phyloP scores from a whole-genome alignment of 2,113 vertebrate species.

The Bos indicus region DNA sequence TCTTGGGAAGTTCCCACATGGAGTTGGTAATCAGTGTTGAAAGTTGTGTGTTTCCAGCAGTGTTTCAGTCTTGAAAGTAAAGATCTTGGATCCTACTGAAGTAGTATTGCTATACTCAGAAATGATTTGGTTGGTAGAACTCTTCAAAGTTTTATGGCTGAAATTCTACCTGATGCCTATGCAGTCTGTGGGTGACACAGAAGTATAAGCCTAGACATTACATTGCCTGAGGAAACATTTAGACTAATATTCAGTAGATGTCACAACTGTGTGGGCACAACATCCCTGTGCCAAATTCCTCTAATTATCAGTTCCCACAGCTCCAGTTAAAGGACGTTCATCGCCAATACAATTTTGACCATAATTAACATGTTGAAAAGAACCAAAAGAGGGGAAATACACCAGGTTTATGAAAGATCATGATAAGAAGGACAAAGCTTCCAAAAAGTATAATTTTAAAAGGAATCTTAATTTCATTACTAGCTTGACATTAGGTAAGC shows the following conservation, averaged over 20 bases:
- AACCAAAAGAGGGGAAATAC: background rate
- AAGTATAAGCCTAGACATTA: background rate
- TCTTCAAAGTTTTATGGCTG: background rate
- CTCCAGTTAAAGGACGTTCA: background rate
- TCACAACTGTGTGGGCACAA: background rate
- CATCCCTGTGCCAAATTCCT: background rate
- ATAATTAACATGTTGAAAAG: background rate
- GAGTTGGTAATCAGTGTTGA: background rate
- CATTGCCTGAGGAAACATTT: background rate
- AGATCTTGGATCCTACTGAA: background rate
- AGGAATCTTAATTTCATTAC: background rate
- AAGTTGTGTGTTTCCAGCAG: background rate
- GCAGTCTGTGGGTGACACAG: background rate
- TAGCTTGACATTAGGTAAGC: background rate
- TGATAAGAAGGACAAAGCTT: background rate
- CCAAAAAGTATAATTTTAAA: background rate
- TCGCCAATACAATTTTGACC: background rate
- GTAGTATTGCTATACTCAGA: background rate
- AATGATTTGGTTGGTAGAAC: background rate
- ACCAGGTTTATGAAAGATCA: background rate
- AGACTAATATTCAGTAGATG: background rate
- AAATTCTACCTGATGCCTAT: background rate
- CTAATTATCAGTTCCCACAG: background rate
- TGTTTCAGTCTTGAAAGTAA: background rate
- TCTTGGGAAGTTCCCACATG: background rate